Conservation (phyloP, 2,888 invertebrate species). For the Drosophila pegasa region DNA sequence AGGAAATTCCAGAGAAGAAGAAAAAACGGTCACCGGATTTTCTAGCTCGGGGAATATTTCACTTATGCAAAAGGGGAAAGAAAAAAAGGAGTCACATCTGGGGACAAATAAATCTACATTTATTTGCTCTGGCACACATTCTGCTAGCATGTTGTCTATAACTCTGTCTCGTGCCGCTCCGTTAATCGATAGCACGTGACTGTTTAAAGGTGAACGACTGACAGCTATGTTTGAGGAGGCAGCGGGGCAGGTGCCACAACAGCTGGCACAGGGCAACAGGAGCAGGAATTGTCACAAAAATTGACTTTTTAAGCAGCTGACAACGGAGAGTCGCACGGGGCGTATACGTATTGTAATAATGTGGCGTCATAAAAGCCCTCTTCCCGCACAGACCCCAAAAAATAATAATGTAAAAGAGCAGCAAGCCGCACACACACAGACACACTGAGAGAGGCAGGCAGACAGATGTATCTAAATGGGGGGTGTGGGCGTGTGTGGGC, state of each 20-base stretch:
- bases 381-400: slow-evolving; percentile 2
- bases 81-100: slow-evolving; percentile 17
- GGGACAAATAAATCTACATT: slow-evolving; percentile 67
- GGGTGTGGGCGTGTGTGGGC: slow-evolving; percentile 13
- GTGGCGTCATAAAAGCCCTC: slow-evolving; percentile 59
- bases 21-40: slow-evolving; percentile 33
- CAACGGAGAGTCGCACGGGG: slow-evolving; percentile 18
- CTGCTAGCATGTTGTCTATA: not conserved
- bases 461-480: slow-evolving; percentile 15
- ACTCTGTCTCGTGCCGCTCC: slow-evolving; percentile 12
- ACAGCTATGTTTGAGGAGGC: slow-evolving; percentile 22
- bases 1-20: slow-evolving; percentile 9
- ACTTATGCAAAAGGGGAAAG: slow-evolving; percentile 15
- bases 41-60: slow-evolving; percentile 34
- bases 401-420: slow-evolving; percentile 18
- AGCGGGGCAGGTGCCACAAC: slow-evolving; percentile 1
- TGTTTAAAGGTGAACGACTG: slow-evolving; percentile 83
- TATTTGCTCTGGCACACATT: slow-evolving; percentile 60
- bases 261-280: slow-evolving; percentile 52
- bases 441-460: too few species aligned
- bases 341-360: slow-evolving; percentile 51
- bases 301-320: slow-evolving; percentile 74
- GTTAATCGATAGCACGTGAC: slow-evolving; percentile 83
- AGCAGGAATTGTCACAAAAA: slow-evolving; percentile 63
- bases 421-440: not conserved